Percentiles rank a stretch among this genome's conserved stretches.
These are phyloP conservation scores for Thamnophis sirtalis DNA, from an alignment of 2,113 vertebrate genomes.

Conservation along the genomic window DNA sequence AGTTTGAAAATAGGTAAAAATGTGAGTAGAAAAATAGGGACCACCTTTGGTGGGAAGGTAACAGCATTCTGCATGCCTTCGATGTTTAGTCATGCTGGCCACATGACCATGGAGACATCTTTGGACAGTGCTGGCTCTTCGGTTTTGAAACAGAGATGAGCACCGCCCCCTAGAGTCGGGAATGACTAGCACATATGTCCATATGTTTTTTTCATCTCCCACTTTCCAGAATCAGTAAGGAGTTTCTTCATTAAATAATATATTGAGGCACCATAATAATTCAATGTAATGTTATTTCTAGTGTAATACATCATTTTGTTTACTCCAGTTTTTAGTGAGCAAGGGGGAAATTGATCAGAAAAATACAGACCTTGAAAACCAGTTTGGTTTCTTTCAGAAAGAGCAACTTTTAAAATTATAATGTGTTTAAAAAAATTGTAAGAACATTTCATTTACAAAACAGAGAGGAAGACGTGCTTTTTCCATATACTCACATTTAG, in stretches of 20 bases:
- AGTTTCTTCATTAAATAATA: constrained; percentile 24
- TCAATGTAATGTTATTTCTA: constrained; percentile 33
- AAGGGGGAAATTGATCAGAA: neutral
- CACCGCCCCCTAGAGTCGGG: too few relatives aligned
- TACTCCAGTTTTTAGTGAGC: constrained; percentile 5
- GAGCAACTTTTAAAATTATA: constrained; percentile 14
- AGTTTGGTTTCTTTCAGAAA: constrained; percentile 14
- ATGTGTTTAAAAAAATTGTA: neutral
- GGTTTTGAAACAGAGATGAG: too few relatives aligned
- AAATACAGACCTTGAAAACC: constrained; percentile 19
- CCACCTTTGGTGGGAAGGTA: too few relatives aligned
- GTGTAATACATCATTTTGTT: constrained; percentile 18
- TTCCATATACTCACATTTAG: constrained; percentile 31
- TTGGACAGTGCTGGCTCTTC: too few relatives aligned
- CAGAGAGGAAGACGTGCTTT: neutral
- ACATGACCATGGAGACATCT: too few relatives aligned
- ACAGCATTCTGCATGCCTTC: too few relatives aligned
- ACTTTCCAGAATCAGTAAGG: neutral
- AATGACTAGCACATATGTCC: too few relatives aligned
- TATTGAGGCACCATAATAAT: constrained; percentile 49
- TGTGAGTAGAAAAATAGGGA: too few relatives aligned
- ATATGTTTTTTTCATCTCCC: neutral
- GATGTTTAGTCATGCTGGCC: too few relatives aligned
- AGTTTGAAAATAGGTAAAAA: too few relatives aligned
- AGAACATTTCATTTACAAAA: constrained; percentile 50